These are phyloP conservation scores for Pterostichus madidus DNA, from an alignment of 2,888 invertebrate genomes.

Conservation along the genomic window DNA sequence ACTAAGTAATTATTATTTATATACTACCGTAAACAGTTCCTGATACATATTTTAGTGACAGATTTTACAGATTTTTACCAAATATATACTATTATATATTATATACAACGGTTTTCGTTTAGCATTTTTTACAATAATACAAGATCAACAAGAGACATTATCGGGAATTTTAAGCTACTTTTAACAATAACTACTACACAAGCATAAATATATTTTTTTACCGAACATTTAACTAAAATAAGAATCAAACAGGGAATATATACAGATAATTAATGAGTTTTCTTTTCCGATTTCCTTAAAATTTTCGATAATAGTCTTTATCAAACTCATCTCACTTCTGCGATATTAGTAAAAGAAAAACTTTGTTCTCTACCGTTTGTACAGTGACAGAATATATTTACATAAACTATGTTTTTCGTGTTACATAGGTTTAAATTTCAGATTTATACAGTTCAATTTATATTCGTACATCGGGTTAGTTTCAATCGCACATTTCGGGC, in stretches of 20 bases:
- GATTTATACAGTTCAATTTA: constrained; percentile 70
- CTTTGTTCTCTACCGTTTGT: constrained; percentile 75
- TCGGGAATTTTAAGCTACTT: constrained; percentile 36
- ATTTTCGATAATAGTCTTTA: constrained; percentile 37
- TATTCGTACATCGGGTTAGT: no score
- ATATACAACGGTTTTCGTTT: constrained; percentile 76
- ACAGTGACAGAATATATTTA: constrained; percentile 76
- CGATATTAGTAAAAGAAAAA: constrained; percentile 75
- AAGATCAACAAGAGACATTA: constrained; percentile 24
- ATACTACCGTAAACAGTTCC: constrained; percentile 75
- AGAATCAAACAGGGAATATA: constrained; percentile 14
- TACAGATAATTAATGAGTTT: neutral
- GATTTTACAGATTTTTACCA: constrained; percentile 77
- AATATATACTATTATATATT: constrained; percentile 75
- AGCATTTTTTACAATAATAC: constrained; percentile 57
- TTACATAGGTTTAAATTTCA: constrained; percentile 64
- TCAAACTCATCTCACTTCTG: constrained; percentile 70
- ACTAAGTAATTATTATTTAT: constrained; percentile 70
- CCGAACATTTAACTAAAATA: neutral
- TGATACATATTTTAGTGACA: constrained; percentile 75
- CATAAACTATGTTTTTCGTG: constrained; percentile 55
- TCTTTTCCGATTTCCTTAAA: constrained; percentile 13
- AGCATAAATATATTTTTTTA: constrained; percentile 55
- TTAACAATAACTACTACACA: neutral
- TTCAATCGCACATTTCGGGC: constrained; percentile 66